Base-by-base conservation (phyloP, 2,113 vertebrate genomes). In the Ellobius talpinus region DNA sequence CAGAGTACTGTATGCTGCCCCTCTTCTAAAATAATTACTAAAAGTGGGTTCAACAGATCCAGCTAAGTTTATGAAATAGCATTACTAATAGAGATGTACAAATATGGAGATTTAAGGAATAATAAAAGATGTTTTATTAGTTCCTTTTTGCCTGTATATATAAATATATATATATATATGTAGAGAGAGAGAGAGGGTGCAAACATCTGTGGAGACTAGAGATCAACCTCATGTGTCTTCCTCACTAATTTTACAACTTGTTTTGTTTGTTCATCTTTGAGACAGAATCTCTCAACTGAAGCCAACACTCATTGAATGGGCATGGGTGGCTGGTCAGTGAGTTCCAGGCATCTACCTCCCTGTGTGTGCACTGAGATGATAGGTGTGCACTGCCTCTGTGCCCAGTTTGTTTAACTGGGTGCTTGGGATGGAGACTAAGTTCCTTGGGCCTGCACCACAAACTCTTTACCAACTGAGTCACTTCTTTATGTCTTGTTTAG, bases 21-120 rank as follows among this genome's bases (percentile, higher is more conserved):
- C 52, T 88, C 24, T 29, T 61, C 29, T 76, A 21, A 72, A 76
- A 5, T 91, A 24, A 66, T 31, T 39, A 89, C 1, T 42, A 79
- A 24, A 94, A 42, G 45, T 70, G 12, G 78, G 82, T 92, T 88
- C 89, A 13, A 19, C 42, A 23, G 24, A 73, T 66, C 0, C n/a
- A 21, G 55, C 50, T 84, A 82, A 84, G 31, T 86, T 73, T 94
- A 74, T 91, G 42, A 39, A 23, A 26, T 87, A 66, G 2, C 68
- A 89, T 0, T 90, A 33, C 72, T 93, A 89, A 89, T 66, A 65
- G 7, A 47, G 4, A 77, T 88, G 5, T n/a, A 36, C 11, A 77
- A 77, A 63, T 55, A 79, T 21, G 79, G 77, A 90, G 12, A 70
- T 31, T 85, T 65, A 26, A n/a, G 63, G 29, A 92, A 77, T 92